phyloP scores from a whole-genome alignment of 2,113 vertebrate species.

The Ondatra zibethicus region DNA sequence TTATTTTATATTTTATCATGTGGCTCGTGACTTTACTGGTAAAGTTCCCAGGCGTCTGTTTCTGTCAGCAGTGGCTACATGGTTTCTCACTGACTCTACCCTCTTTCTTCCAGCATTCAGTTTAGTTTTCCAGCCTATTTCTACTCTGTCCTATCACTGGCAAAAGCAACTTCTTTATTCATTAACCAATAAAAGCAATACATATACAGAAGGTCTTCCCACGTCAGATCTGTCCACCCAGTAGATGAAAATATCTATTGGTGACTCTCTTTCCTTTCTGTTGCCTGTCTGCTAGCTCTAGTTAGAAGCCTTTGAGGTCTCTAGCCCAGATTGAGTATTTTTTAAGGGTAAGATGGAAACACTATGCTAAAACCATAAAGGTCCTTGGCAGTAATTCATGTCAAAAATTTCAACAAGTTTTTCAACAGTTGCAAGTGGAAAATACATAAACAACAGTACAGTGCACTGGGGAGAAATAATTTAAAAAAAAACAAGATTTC shows the following conservation, averaged over 20 bases:
- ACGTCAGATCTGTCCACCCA: not conserved
- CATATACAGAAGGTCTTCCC: no score
- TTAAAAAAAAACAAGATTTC: constrained; percentile 30
- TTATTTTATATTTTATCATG: no score
- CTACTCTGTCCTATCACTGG: no score
- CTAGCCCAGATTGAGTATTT: not conserved
- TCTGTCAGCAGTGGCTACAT: no score
- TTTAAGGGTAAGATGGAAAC: not conserved
- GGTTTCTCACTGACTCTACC: no score
- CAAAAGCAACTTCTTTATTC: no score
- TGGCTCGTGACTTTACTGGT: no score
- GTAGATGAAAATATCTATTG: not conserved
- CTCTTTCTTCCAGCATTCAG: no score
- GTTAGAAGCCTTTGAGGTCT: not conserved
- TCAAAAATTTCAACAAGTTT: constrained; percentile 20
- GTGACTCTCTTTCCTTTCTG: not conserved
- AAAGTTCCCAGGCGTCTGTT: no score
- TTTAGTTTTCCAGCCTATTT: no score
- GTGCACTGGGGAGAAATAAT: not conserved
- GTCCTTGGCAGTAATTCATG: constrained; percentile 1
- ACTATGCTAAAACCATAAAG: not conserved
- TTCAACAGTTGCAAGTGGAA: constrained; percentile 9
- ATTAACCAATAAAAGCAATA: no score
- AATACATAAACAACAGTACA: not conserved
- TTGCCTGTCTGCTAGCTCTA: not conserved